A percentile compares a stretch with the other conserved stretches of the same genome.
phyloP scores from a whole-genome alignment of 2,888 invertebrate species.

The Amblyjoppa proteus region DNA sequence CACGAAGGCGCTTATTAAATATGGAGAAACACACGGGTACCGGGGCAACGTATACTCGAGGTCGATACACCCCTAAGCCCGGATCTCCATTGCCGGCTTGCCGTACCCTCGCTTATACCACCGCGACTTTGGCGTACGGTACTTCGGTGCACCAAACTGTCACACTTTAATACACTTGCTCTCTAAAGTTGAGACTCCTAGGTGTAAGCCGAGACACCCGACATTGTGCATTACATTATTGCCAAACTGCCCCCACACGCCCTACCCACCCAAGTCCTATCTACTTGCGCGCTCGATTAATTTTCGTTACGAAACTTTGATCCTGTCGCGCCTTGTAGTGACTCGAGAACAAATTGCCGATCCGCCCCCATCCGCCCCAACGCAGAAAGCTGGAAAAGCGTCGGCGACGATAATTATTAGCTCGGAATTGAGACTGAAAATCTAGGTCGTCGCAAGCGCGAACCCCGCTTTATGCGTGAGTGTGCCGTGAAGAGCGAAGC shows the following conservation, averaged over 20 bases:
- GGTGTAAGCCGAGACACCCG: background rate
- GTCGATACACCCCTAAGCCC: slow-evolving; percentile 43
- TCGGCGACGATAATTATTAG: slow-evolving; percentile 11
- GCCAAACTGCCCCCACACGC: slow-evolving; percentile 3
- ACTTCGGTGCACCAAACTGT: background rate
- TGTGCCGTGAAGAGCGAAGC: background rate
- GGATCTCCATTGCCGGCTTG: slow-evolving; percentile 17
- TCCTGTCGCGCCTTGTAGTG: slow-evolving; percentile 2
- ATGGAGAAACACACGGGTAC: slow-evolving; percentile 51
- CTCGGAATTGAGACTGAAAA: background rate
- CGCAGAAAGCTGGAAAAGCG: background rate
- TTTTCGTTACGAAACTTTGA: slow-evolving; percentile 40
- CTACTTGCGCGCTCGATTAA: slow-evolving; percentile 18
- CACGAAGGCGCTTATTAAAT: slow-evolving; percentile 64
- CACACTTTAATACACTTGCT: slow-evolving; percentile 9
- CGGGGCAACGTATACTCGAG: slow-evolving; percentile 31
- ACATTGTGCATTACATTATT: slow-evolving; percentile 27
- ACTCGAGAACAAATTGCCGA: slow-evolving; percentile 14
- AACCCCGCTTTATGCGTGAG: background rate
- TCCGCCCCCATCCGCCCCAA: background rate
- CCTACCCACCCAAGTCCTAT: background rate
- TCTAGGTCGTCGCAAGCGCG: background rate
- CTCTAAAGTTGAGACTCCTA: slow-evolving; percentile 17
- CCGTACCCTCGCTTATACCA: background rate
- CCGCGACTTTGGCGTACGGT: background rate